These are phyloP conservation scores for Pseudonaja textilis DNA, from an alignment of 2,113 vertebrate genomes.

Conservation along the genomic window DNA sequence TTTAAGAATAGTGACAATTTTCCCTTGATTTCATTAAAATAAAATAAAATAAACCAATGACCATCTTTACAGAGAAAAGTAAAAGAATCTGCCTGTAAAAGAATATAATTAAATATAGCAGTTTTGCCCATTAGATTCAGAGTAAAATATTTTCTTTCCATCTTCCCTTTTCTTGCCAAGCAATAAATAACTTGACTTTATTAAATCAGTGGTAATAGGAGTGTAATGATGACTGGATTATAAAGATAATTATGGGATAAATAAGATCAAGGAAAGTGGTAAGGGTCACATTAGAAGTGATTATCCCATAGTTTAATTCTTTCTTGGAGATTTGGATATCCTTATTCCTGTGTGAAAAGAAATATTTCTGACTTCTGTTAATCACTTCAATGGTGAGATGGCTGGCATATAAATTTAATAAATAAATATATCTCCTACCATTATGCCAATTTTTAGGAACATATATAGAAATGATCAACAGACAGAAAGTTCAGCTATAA, in stretches of 20 bases:
- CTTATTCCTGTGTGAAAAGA: constrained; percentile 12
- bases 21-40: neutral
- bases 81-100: neutral
- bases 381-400: neutral
- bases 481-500: neutral
- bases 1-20: constrained; percentile 19
- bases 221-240: constrained; percentile 55
- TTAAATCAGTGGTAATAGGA: constrained; percentile 64
- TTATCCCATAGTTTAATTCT: constrained; percentile 53
- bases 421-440: constrained; percentile 1
- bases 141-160: constrained; percentile 10
- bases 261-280: constrained; percentile 28
- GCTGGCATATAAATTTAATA: neutral
- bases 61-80: constrained; percentile 54
- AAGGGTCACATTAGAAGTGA: constrained; percentile 60
- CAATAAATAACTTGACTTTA: constrained; percentile 65
- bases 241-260: constrained; percentile 62
- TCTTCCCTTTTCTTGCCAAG: constrained; percentile 34
- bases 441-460: neutral
- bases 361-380: neutral
- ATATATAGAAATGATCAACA: neutral
- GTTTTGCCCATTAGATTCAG: constrained; percentile 51
- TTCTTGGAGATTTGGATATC: constrained; percentile 55
- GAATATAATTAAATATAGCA: constrained; percentile 32
- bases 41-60: constrained; percentile 48